phyloP scores from a whole-genome alignment of 2,113 vertebrate species.

The Hiodon tergisus region DNA sequence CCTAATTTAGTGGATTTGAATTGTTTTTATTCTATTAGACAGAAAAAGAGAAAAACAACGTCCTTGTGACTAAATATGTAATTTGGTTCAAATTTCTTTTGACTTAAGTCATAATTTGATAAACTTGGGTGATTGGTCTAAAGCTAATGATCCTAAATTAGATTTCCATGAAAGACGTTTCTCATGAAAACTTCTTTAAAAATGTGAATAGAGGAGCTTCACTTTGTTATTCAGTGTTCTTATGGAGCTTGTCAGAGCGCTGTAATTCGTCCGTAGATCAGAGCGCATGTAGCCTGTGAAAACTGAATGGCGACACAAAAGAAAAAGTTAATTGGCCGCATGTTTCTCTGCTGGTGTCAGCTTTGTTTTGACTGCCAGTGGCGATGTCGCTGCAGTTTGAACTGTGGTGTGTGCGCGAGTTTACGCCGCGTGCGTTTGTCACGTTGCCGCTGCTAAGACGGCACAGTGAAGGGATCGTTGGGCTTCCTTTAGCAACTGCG shows the following conservation, averaged over 20 bases:
- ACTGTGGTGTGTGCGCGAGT: no score
- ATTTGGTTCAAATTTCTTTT: not conserved
- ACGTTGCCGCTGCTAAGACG: no score
- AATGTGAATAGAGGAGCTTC: not conserved
- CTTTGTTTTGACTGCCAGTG: not conserved
- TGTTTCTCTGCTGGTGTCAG: not conserved
- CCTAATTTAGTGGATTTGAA: constrained; percentile 19
- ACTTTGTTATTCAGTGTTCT: not conserved
- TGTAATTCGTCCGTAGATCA: no score
- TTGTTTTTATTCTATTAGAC: constrained; percentile 24
- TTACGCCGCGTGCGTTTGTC: no score
- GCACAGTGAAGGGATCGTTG: no score
- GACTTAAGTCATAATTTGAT: not conserved
- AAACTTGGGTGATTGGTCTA: not conserved
- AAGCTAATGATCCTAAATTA: not conserved
- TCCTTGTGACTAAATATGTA: constrained; percentile 4
- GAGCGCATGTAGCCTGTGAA: no score
- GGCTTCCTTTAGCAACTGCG: no score
- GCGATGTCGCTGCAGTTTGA: no score
- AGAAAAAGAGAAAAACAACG: not conserved
- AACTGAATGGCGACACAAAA: no score
- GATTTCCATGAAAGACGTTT: not conserved
- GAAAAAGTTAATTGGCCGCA: no score
- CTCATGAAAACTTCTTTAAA: not conserved
- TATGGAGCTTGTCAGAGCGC: not conserved